Percentiles rank a stretch among this genome's conserved stretches.
Evolutionary conservation across 1,140 invertebrate species (phyloP).

Genomic region (Drosophila hydei): DNA sequence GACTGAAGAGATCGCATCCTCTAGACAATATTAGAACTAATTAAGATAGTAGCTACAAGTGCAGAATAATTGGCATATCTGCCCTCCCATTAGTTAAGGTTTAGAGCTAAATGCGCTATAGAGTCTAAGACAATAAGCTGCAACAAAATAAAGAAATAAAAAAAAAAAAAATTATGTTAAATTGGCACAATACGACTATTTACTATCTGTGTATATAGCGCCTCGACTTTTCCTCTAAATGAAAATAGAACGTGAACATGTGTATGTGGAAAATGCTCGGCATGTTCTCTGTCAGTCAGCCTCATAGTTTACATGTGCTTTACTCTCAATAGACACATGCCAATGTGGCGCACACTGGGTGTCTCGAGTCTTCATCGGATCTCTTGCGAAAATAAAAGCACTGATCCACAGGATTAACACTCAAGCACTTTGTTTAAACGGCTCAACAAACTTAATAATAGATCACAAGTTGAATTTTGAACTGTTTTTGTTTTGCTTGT

Average conservation of each 20-base stretch:
- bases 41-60: no score
- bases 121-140: no score
- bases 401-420: slow-evolving; percentile 38
- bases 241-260: slow-evolving; percentile 73
- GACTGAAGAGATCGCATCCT: no score
- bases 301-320: slow-evolving; percentile 59
- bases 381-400: slow-evolving; percentile 29
- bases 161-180: no score
- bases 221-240: slow-evolving; percentile 49
- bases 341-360: slow-evolving; percentile 23
- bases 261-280: slow-evolving; percentile 74
- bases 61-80: no score
- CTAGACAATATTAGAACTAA: no score
- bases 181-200: no score
- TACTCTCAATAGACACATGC: slow-evolving; percentile 52
- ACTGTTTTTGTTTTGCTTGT: neutral
- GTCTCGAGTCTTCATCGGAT: slow-evolving; percentile 5
- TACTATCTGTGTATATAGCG: no score
- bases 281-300: slow-evolving; percentile 67
- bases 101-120: no score
- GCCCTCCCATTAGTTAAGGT: no score
- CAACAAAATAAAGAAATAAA: no score
- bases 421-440: slow-evolving; percentile 10
- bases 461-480: neutral
- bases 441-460: slow-evolving; percentile 17